These are phyloP conservation scores for Lycodopsis pacificus DNA, from an alignment of 2,797 vertebrate genomes.

Conservation along the genomic window DNA sequence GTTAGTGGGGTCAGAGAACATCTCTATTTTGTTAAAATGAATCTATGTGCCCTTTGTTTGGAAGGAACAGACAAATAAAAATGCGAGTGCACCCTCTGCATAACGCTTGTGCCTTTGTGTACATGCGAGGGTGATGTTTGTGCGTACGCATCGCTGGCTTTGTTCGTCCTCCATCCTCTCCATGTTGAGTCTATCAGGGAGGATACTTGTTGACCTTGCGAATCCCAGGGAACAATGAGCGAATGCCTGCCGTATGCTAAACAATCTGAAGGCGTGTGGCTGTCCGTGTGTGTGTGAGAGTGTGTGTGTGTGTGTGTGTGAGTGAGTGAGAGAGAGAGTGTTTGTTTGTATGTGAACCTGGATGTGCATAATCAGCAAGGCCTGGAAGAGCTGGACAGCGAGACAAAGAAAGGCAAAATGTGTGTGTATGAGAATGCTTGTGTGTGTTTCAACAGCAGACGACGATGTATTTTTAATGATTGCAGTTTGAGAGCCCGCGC, in stretches of 20 bases:
- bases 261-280: conserved; percentile 64
- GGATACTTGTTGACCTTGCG: conserved; percentile 77
- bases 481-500: conserved; percentile 7
- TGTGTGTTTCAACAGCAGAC: conserved; percentile 3
- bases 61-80: not conserved
- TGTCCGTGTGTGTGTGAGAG: conserved; percentile 11
- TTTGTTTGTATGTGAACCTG: conserved; percentile 35
- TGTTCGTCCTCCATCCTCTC: conserved; percentile 48
- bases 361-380: conserved; percentile 55
- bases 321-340: not conserved
- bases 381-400: conserved; percentile 32
- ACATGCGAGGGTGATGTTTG: conserved; percentile 7
- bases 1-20: conserved; percentile 46
- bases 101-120: conserved; percentile 4
- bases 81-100: conserved; percentile 3
- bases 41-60: conserved; percentile 35
- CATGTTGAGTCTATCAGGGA: conserved; percentile 66
- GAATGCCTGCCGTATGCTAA: conserved; percentile 73
- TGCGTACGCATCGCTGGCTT: conserved; percentile 20
- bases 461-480: conserved; percentile 20
- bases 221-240: conserved; percentile 65
- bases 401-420: not conserved
- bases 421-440: not conserved
- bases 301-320: not conserved
- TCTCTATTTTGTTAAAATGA: conserved; percentile 25